Conservation (phyloP, 2,797 vertebrate genomes). For the Rhadinocentrus ornatus region DNA sequence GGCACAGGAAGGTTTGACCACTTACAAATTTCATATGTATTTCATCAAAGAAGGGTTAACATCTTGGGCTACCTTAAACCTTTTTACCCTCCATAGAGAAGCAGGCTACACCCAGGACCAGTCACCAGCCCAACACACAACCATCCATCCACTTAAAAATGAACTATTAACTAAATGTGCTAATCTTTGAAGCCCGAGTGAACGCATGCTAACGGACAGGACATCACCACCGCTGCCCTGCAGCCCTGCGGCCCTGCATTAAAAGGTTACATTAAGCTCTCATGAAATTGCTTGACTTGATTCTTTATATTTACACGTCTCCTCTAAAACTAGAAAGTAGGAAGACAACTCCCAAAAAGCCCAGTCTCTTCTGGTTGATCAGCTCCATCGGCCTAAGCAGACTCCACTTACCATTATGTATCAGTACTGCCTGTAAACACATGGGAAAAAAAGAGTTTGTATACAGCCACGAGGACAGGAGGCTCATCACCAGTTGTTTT, state of each 20-base stretch:
- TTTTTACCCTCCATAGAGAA: not conserved
- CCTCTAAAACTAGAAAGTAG: not conserved
- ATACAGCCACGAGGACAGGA: not conserved
- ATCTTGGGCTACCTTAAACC: not conserved
- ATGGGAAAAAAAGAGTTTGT: not conserved
- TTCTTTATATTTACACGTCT: not conserved
- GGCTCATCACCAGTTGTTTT: not conserved
- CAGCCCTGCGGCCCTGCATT: not conserved
- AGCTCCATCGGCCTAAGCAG: too few relatives aligned
- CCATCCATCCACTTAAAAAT: not conserved
- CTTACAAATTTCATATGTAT: not conserved
- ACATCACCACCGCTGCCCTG: not conserved
- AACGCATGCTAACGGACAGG: too few relatives aligned
- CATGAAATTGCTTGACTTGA: not conserved
- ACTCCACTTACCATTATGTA: not conserved
- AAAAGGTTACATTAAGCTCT: not conserved
- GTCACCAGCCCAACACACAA: not conserved
- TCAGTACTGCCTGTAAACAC: not conserved
- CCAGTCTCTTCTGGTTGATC: too few relatives aligned
- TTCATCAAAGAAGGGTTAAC: not conserved
- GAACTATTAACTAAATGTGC: not conserved
- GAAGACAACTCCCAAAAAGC: not conserved
- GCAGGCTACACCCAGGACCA: not conserved
- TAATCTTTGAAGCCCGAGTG: not conserved
- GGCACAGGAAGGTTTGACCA: not conserved